Evolutionary conservation across 2,888 invertebrate genomes (phyloP), one percentile per base, ranked within the genome.

Genomic region (Lasioglossum leucozonium): DNA sequence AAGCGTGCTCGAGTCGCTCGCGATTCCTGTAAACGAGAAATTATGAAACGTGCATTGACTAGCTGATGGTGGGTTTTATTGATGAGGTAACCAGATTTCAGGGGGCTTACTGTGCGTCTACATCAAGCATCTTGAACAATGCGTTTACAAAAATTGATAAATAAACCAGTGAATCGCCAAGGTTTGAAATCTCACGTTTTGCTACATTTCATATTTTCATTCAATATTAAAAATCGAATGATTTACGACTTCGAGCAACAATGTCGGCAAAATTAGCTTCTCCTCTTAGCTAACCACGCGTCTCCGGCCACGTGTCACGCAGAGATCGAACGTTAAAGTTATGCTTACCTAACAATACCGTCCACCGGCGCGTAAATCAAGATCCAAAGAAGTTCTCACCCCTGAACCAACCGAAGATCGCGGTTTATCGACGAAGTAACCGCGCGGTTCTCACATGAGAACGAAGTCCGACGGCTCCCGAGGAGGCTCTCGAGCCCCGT

Each of bases 401-500:
- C 30, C 30, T 18, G 30, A 18, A 18, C 3, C 62, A 62, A 18
- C 62, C 8, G 62, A 62, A 30, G 30, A 62, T 62, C 62, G 62
- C 62, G 62, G 62, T 62, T 62, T 62, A 67, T 67, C 13, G 69
- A 13, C n/a, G 69, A 40, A 40, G 69, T 13, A 37, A 42, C 34
- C 69, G 13, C 40, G 22, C 69, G 11, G 40, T 40, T 40, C 69
- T n/a, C n/a, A 40, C 37, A 69, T n/a, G n/a, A n/a, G 13, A 69
- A 69, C 69, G 69, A 37, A 40, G 40, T 69, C 40, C 69, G 40
- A 69, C 69, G 40, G 69, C n/a, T 22, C 69, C 67, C 22, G 37
- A 18, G 40, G 37, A 75, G 75, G 62, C 47, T 78, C 73, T 47
- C 42, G 16, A 74, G 62, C 34, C 69, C 51, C 67, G 73, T 83